A percentile compares a stretch with the other conserved stretches of the same genome.
These are phyloP conservation scores for Hafferia zeledoni DNA, from an alignment of 2,797 vertebrate species.

Conservation along the genomic window DNA sequence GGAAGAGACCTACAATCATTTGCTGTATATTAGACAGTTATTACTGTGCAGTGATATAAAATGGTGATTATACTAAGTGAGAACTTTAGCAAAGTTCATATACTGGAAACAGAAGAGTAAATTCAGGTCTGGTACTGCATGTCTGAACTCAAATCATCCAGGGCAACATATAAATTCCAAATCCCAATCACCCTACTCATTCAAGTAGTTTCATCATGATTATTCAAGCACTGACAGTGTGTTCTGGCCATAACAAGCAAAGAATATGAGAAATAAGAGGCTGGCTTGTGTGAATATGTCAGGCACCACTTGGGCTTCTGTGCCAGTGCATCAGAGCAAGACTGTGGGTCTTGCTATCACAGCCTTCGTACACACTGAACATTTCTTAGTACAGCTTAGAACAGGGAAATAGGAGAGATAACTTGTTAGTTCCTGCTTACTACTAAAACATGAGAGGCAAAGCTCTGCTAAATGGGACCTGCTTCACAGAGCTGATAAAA, in stretches of 20 bases:
- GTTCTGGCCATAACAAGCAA: background rate
- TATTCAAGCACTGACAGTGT: background rate
- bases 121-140: background rate
- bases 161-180: background rate
- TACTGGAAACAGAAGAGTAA: constrained; percentile 21
- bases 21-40: constrained; percentile 45
- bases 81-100: constrained; percentile 17
- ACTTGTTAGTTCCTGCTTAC: background rate
- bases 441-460: background rate
- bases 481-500: constrained; percentile 42
- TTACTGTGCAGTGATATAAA: constrained; percentile 44
- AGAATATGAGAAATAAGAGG: background rate
- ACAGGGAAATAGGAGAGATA: background rate
- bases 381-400: background rate
- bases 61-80: background rate
- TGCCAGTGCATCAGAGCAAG: background rate
- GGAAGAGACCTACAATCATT: constrained; percentile 19
- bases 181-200: constrained; percentile 39
- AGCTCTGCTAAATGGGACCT: constrained; percentile 2
- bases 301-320: background rate
- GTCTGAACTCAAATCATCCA: background rate
- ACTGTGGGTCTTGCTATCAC: rapidly evolving
- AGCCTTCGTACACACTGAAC: background rate
- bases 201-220: constrained; percentile 44
- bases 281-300: background rate